Evolutionary conservation across 2,888 invertebrate species (phyloP).

Genomic region (Linyphia triangularis): DNA sequence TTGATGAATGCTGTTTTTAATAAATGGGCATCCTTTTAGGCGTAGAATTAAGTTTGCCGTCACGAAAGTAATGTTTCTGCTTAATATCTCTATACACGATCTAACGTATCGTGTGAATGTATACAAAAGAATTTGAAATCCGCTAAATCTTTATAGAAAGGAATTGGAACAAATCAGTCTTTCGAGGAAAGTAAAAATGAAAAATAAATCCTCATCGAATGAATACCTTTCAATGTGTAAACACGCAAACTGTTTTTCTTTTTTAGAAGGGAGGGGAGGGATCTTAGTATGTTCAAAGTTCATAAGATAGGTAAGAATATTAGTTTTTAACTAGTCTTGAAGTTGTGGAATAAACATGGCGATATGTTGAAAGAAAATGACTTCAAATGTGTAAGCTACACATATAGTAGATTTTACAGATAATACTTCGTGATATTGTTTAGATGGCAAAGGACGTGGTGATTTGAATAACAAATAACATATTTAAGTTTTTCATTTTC

Average conservation of each 20-base stretch:
- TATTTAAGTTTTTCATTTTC: too few relatives aligned
- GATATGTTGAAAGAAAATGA: too few relatives aligned
- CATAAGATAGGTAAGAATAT: too few relatives aligned
- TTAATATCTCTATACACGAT: conserved; percentile 22
- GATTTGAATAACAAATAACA: too few relatives aligned
- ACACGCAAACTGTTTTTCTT: not conserved
- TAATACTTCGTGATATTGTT: too few relatives aligned
- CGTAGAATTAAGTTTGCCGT: conserved; percentile 14
- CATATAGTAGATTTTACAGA: too few relatives aligned
- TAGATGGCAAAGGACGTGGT: too few relatives aligned
- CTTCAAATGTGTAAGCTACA: too few relatives aligned
- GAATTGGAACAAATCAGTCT: conserved; percentile 32
- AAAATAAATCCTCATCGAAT: conserved; percentile 3
- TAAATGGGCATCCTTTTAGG: not conserved
- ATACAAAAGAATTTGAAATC: not conserved
- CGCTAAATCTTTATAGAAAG: conserved; percentile 8
- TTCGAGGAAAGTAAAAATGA: conserved; percentile 5
- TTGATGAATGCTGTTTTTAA: conserved; percentile 5
- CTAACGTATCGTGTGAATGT: not conserved
- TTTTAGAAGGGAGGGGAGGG: not conserved
- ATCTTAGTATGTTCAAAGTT: too few relatives aligned
- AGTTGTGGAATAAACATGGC: too few relatives aligned
- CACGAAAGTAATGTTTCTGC: conserved; percentile 31
- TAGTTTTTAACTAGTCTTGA: too few relatives aligned
- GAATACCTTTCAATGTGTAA: not conserved